Evolutionary conservation across 1,140 invertebrate species (phyloP).

Genomic region (Physella acuta): DNA sequence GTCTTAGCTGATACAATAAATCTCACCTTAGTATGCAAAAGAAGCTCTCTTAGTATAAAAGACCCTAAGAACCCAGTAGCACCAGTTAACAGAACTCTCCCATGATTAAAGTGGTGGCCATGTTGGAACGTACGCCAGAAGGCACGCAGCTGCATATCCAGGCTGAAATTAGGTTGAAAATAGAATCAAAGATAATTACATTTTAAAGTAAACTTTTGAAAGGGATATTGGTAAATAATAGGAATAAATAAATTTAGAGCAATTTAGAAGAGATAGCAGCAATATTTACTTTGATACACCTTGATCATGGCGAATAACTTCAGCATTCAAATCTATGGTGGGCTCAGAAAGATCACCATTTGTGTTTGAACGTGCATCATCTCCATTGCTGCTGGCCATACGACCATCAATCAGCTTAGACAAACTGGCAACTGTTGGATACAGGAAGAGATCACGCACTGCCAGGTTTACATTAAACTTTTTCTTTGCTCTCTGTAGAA

Average conservation of each 20-base stretch:
- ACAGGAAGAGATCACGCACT: constrained; percentile 58
- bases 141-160: constrained; percentile 62
- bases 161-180: constrained; percentile 34
- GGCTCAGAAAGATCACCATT: not conserved
- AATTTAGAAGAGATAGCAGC: not conserved
- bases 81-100: constrained; percentile 60
- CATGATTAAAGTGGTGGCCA: constrained; percentile 52
- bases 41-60: constrained; percentile 58
- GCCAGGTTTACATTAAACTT: constrained; percentile 51
- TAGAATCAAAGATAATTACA: too few relatives aligned
- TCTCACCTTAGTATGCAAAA: constrained; percentile 56
- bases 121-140: constrained; percentile 62
- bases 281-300: constrained; percentile 53
- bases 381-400: constrained; percentile 7
- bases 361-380: not conserved
- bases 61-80: constrained; percentile 62
- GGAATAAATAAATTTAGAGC: not conserved
- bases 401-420: constrained; percentile 53
- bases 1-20: too few relatives aligned
- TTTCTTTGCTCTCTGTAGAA: constrained; percentile 57
- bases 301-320: constrained; percentile 59
- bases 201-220: not conserved
- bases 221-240: not conserved
- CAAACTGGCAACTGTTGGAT: constrained; percentile 57
- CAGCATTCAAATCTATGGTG: constrained; percentile 49